phyloP scores from a whole-genome alignment of 2,888 invertebrate genomes.

The Myopa tessellatipennis region DNA sequence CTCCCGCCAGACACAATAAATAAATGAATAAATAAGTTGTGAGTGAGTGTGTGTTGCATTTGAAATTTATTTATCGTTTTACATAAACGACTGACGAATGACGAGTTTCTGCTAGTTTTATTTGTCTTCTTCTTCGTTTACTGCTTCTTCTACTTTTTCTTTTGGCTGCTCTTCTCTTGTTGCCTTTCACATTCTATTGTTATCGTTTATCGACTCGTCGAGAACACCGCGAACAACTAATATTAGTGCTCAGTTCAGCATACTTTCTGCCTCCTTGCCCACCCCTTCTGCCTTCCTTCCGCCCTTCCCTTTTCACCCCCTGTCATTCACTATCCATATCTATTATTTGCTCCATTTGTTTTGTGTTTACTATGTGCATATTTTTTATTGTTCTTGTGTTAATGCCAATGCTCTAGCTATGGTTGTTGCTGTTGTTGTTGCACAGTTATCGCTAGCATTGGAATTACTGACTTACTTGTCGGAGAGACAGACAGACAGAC shows the following conservation, averaged over 20 bases:
- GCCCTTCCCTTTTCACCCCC: neutral
- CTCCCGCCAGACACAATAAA: constrained; percentile 38
- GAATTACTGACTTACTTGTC: constrained; percentile 25
- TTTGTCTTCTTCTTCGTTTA: neutral
- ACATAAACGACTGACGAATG: too few relatives aligned
- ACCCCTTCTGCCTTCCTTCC: neutral
- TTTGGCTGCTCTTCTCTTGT: neutral
- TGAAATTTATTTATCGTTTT: neutral
- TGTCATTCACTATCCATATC: constrained; percentile 36
- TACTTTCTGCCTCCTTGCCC: neutral
- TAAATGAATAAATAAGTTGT: constrained; percentile 7
- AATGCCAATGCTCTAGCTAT: constrained; percentile 46
- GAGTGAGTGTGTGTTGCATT: neutral
- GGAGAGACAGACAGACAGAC: constrained; percentile 4
- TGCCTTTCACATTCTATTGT: constrained; percentile 7
- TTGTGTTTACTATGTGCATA: constrained; percentile 28
- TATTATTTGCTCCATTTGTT: constrained; percentile 27
- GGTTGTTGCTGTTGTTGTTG: constrained; percentile 42
- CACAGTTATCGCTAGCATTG: constrained; percentile 31
- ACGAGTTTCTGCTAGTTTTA: too few relatives aligned
- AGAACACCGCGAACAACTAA: neutral
- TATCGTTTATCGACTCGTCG: constrained; percentile 35
- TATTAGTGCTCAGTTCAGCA: constrained; percentile 6
- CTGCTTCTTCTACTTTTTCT: neutral
- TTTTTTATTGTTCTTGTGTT: constrained; percentile 45